Conservation (phyloP, 2,888 invertebrate genomes). For the Chaitophorus viminalis region DNA sequence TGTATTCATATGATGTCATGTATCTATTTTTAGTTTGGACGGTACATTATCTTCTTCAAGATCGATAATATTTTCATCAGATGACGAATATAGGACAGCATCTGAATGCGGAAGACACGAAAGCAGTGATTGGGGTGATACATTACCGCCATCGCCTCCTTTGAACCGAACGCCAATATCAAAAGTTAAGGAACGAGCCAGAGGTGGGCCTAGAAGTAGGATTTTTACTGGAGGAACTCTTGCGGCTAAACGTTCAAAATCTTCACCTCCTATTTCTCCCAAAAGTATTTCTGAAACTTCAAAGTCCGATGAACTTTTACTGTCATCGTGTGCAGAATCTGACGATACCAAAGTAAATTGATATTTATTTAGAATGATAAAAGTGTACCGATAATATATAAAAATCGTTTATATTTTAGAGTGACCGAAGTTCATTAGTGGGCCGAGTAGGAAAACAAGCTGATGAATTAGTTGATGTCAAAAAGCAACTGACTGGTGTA, state of each 20-base stretch:
- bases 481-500: conserved; percentile 76
- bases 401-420: conserved; percentile 65
- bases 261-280: conserved; percentile 51
- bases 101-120: conserved; percentile 79
- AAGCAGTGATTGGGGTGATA: conserved; percentile 85
- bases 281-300: conserved; percentile 45
- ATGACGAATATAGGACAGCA: conserved; percentile 87
- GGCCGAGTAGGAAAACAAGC: conserved; percentile 74
- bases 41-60: conserved; percentile 73
- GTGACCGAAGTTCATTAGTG: conserved; percentile 66
- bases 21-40: conserved; percentile 62
- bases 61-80: conserved; percentile 81
- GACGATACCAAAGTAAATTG: conserved; percentile 50
- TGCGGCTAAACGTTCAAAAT: conserved; percentile 47
- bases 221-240: conserved; percentile 50
- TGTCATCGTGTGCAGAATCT: conserved; percentile 52
- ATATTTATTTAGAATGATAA: background rate
- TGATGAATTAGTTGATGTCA: conserved; percentile 77
- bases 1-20: background rate
- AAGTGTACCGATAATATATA: background rate
- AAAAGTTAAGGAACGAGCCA: conserved; percentile 74
- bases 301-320: conserved; percentile 43
- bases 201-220: conserved; percentile 65
- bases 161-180: conserved; percentile 73
- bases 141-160: conserved; percentile 76